A percentile compares a stretch with the other conserved stretches of the same genome.
These are phyloP conservation scores for Dromiciops gliroides DNA, from an alignment of 2,113 vertebrate species.

Conservation along the genomic window DNA sequence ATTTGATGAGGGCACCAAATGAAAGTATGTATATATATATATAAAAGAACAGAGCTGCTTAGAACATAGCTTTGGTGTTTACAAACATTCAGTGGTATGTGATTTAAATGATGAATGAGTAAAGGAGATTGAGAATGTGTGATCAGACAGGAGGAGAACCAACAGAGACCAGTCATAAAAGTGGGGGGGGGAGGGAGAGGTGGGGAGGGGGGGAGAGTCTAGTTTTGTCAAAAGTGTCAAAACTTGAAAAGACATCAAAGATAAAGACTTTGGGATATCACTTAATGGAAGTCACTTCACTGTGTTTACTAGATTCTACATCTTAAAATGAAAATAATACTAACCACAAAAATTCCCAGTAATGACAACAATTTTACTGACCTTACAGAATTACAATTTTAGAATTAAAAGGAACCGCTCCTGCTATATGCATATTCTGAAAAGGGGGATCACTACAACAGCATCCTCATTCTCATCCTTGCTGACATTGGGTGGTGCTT, in stretches of 20 bases:
- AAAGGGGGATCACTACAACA: fast-evolving
- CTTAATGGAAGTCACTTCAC: neutral
- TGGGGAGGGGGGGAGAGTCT: too few species aligned
- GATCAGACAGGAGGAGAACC: neutral
- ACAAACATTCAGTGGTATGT: neutral
- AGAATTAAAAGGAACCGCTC: neutral
- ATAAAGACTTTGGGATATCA: neutral
- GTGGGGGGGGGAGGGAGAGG: too few species aligned
- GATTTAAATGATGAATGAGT: neutral
- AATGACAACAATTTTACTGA: too few species aligned
- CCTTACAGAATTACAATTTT: neutral
- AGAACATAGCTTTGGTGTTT: too few species aligned
- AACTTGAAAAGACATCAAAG: neutral
- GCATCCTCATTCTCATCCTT: neutral
- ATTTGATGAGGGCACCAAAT: too few species aligned
- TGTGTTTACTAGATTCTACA: neutral
- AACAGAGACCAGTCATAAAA: neutral
- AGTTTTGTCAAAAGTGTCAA: too few species aligned
- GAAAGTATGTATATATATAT: too few species aligned
- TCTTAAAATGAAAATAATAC: neutral
- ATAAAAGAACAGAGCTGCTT: too few species aligned
- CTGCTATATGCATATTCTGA: neutral
- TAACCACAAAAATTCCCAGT: neutral
- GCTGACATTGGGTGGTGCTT: neutral
- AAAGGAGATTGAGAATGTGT: neutral